Base-by-base conservation (phyloP, 2,113 vertebrate species). In the rabbit (Oryctolagus cuniculus) region DNA sequence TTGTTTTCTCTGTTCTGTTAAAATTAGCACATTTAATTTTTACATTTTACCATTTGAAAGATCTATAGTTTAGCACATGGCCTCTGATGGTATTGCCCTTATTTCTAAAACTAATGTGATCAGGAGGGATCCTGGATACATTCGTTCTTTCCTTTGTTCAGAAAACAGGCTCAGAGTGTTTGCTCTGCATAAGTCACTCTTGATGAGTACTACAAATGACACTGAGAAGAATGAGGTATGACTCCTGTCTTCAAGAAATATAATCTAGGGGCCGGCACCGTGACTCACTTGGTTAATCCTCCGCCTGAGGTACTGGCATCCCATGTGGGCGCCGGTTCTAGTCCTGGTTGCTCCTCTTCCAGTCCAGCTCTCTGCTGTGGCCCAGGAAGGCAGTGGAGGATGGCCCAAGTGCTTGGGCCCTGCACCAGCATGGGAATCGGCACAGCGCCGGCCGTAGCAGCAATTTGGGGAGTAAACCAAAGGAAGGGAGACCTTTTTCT, bases 21-120 rank as follows among this genome's bases (percentile, higher is more conserved):
- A 90, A 67, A 17, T 90, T 79, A 87, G 58, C 22, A 27, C 49
- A 69, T 87, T 87, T 90, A 44, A 8, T 80, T 67, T 81, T 81
- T 38, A 70, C 44, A 53, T 55, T 69, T 82, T 95, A 67, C 53
- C 25, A 77, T 36, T 31, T 64, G 24, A 81, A 49, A 78, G 34
- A 13, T 34, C 25, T 86, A 75, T 75, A 69, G 70, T 34, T 81
- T 75, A 86, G n/a, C 19, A 44, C 3, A 63, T 92, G 81, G 27
- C 24, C 58, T 16, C 87, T 55, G 63, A 81, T 22, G 70, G 27
- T 83, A 17, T 70, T 77, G 51, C 15, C 86, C 2, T 89, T 8
- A 5, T 77, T 90, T 49, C 70, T 15, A 82, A 75, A 84, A 78
- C 66, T 75, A 51, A 77, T 49, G 24, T 29, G 75, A 95, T 51